phyloP scores from a whole-genome alignment of 2,113 vertebrate species.

The Dicaeum eximium region DNA sequence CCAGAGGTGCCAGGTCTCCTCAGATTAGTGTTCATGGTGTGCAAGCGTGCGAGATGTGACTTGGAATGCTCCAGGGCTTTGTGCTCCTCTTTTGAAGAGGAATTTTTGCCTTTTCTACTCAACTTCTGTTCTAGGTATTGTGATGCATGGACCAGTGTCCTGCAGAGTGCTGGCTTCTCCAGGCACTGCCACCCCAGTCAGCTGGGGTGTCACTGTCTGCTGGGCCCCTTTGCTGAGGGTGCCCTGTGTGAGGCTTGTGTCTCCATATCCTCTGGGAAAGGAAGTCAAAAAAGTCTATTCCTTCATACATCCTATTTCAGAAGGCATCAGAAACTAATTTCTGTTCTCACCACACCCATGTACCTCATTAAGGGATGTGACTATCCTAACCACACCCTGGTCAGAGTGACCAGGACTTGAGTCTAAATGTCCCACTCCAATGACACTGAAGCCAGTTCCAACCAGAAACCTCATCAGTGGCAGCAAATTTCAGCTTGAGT shows the following conservation, averaged over 20 bases:
- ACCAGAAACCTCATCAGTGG: not conserved
- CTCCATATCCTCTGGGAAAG: not conserved
- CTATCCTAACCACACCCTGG: not conserved
- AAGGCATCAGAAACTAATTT: not conserved
- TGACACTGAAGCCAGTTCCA: not conserved
- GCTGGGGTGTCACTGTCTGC: fast-evolving
- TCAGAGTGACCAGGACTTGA: not conserved
- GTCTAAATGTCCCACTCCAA: not conserved
- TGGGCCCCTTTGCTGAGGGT: not conserved
- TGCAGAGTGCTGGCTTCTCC: not conserved
- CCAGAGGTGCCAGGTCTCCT: fast-evolving
- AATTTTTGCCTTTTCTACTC: not conserved
- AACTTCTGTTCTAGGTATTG: not conserved
- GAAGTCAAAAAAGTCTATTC: not conserved
- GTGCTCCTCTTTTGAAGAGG: not conserved
- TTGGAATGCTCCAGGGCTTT: not conserved
- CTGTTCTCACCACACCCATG: not conserved
- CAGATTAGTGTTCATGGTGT: not conserved
- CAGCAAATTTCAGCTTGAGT: not conserved
- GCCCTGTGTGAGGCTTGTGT: not conserved
- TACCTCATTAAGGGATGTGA: not conserved
- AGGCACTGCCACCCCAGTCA: not conserved
- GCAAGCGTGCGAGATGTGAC: fast-evolving
- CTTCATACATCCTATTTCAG: not conserved
- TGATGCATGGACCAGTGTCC: not conserved